These are phyloP conservation scores for Metallyticus violacea DNA, from an alignment of 2,888 invertebrate genomes.

Conservation along the genomic window DNA sequence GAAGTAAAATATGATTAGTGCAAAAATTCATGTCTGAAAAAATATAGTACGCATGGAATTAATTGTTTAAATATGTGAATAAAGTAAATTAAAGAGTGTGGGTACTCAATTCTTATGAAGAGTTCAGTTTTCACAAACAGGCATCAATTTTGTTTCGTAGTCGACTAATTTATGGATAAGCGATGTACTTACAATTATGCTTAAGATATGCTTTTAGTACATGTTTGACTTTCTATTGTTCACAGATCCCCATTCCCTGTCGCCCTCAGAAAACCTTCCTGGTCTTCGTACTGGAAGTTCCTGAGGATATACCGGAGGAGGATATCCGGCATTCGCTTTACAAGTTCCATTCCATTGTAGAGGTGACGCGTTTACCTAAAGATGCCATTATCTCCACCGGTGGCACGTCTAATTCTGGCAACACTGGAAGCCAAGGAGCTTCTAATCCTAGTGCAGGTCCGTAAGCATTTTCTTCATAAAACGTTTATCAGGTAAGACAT, in stretches of 20 bases:
- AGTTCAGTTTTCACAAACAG: too few species aligned
- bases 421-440: neutral
- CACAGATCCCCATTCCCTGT: slow-evolving; percentile 75
- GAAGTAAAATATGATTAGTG: too few species aligned
- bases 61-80: too few species aligned
- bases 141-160: too few species aligned
- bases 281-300: slow-evolving; percentile 77
- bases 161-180: too few species aligned
- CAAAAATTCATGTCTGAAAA: too few species aligned
- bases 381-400: neutral
- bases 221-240: neutral
- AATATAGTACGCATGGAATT: too few species aligned
- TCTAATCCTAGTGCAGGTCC: neutral
- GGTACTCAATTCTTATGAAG: too few species aligned
- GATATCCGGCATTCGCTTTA: slow-evolving; percentile 79
- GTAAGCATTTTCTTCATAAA: too few species aligned
- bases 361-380: slow-evolving; percentile 65
- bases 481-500: neutral
- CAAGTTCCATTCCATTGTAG: slow-evolving; percentile 61
- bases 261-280: slow-evolving; percentile 86
- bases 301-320: slow-evolving; percentile 80
- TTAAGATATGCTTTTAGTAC: neutral
- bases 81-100: too few species aligned
- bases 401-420: neutral
- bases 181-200: too few species aligned